Conservation (phyloP, 2,113 vertebrate species). For the Thinocorus orbignyianus region DNA sequence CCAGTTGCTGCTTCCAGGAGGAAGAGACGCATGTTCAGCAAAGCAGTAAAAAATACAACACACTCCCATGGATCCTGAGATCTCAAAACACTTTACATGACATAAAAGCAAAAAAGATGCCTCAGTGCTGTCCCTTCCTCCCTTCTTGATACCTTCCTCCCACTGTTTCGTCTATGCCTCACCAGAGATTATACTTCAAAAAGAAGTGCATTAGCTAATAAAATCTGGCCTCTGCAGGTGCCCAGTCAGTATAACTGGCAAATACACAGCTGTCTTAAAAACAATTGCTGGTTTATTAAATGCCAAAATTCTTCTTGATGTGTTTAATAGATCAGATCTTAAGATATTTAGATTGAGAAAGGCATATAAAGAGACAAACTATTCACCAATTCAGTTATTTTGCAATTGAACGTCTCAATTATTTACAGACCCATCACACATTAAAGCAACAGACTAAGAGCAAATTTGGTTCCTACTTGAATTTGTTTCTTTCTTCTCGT, state of each 20-base stretch:
- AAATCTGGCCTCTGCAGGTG: background rate
- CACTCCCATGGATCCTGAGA: background rate
- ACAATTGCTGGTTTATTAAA: background rate
- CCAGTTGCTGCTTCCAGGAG: background rate
- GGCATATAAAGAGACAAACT: background rate
- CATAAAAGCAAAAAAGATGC: background rate
- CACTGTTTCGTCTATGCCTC: background rate
- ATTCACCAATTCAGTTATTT: background rate
- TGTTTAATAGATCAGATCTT: background rate
- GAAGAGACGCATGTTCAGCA: background rate
- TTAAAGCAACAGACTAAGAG: background rate
- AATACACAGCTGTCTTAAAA: background rate
- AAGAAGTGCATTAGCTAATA: background rate
- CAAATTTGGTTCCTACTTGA: conserved; percentile 81
- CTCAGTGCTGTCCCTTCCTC: background rate
- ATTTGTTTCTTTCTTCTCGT: conserved; percentile 92
- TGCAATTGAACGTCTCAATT: background rate
- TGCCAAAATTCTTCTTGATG: background rate
- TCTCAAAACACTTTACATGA: background rate
- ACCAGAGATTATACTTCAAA: background rate
- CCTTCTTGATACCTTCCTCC: background rate
- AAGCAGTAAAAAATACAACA: background rate
- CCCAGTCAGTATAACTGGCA: background rate
- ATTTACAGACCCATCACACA: background rate
- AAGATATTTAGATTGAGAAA: background rate